Base-by-base conservation (phyloP, 1,140 invertebrate species). In the Bemisia tabaci region DNA sequence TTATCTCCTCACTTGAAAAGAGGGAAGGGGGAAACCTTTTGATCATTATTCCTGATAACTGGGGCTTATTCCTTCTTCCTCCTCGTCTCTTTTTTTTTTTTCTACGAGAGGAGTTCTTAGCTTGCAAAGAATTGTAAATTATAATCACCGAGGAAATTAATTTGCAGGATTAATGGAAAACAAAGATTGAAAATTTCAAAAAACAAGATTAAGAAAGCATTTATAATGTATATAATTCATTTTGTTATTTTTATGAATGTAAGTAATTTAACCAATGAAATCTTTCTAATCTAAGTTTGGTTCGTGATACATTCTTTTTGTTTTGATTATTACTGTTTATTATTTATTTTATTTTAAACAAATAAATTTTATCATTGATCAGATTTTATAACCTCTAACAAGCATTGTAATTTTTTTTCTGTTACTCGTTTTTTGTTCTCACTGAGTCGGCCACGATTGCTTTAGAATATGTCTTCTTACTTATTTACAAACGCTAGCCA, bases 271-370 rank as follows among this genome's bases (percentile, higher is more conserved):
- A 48, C 33, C 33, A 48, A 48, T 48, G 33, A 48, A 48, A 48
- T 48, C 33, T 48, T n/a, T 48, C 33, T 48, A 48, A 48, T 48
- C 33, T 48, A 48, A 48, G 33, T 48, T 48, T 48, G 33, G 33
- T 48, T 48, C 33, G 33, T 48, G 33, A 48, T 48, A 48, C 17
- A 48, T 48, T 48, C 33, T 48, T 48, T 48, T 48, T 48, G 33
- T 48, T 48, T 48, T 48, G 5, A 48, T 48, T 48, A 48, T 48
- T 48, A 48, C 33, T 48, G 33, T 48, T 48, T 48, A 48, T 48
- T 48, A 48, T 48, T 48, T 48, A 48, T 48, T 48, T 48, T 48
- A 48, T 48, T 48, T 48, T 48, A 48, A 48, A 48, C 33, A 48
- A 48, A 48, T 48, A 48, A 48, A 48, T 48, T 48, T 48, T 48